Evolutionary conservation across 2,113 vertebrate genomes (phyloP).

Genomic region (Aleadryas rufinucha): DNA sequence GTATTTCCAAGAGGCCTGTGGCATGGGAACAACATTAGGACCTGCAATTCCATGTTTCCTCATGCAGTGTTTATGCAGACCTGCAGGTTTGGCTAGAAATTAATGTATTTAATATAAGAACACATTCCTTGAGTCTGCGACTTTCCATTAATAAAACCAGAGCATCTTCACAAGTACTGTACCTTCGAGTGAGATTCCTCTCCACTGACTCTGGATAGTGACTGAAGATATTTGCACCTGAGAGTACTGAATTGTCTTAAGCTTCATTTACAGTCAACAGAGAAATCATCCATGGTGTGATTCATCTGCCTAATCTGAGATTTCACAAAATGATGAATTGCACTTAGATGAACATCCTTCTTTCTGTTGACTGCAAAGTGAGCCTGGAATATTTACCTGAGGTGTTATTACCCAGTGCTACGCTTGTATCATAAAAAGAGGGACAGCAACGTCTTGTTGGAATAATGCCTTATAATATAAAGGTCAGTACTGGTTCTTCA

Average conservation of each 20-base stretch:
- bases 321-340: slow-evolving; percentile 22
- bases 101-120: neutral
- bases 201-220: neutral
- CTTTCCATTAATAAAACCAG: neutral
- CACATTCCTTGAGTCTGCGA: neutral
- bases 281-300: neutral
- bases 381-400: neutral
- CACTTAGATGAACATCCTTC: neutral
- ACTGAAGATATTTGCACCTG: neutral
- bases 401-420: neutral
- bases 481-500: neutral
- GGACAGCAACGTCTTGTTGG: neutral
- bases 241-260: neutral
- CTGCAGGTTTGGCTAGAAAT: neutral
- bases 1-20: neutral
- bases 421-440: neutral
- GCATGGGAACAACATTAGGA: neutral
- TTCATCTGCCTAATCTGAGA: neutral
- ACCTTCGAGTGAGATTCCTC: neutral
- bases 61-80: neutral
- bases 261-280: neutral
- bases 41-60: neutral
- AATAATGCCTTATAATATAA: neutral
- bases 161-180: neutral
- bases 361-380: neutral